Percentiles rank a stretch among this genome's conserved stretches.
phyloP scores from a whole-genome alignment of 92 coral and sea anemone species.

The Phenganax marumi region DNA sequence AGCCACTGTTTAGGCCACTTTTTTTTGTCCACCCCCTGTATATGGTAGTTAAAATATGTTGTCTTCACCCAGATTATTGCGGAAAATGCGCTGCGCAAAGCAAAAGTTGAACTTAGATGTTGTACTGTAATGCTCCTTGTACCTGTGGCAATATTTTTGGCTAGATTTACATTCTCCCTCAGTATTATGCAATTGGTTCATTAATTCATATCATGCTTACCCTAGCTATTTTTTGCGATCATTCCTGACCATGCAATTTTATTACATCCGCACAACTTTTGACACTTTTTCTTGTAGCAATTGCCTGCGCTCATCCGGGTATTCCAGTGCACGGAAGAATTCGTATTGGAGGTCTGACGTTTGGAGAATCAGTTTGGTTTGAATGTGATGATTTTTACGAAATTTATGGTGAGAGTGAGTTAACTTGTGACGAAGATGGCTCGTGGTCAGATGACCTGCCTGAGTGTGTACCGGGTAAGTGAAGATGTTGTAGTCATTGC shows the following conservation, averaged over 20 bases:
- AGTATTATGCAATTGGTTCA: too few relatives aligned
- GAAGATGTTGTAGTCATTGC: background rate
- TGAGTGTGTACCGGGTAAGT: constrained; percentile 80
- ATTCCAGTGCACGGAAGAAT: constrained; percentile 58
- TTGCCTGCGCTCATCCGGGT: constrained; percentile 85
- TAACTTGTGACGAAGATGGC: constrained; percentile 79
- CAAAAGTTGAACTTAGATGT: too few relatives aligned
- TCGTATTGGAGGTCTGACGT: constrained; percentile 57
- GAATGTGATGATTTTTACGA: constrained; percentile 69
- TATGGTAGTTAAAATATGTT: too few relatives aligned
- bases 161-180: too few relatives aligned
- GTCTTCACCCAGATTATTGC: too few relatives aligned
- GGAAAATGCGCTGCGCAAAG: too few relatives aligned
- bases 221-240: background rate
- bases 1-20: too few relatives aligned
- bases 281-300: constrained; percentile 50
- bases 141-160: too few relatives aligned
- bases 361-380: constrained; percentile 56
- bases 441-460: constrained; percentile 86
- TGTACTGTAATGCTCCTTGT: too few relatives aligned
- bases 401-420: constrained; percentile 55
- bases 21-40: too few relatives aligned
- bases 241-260: background rate
- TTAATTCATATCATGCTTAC: too few relatives aligned
- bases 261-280: background rate